Base-by-base conservation (phyloP, 2,797 vertebrate genomes). In the Allobates femoralis region DNA sequence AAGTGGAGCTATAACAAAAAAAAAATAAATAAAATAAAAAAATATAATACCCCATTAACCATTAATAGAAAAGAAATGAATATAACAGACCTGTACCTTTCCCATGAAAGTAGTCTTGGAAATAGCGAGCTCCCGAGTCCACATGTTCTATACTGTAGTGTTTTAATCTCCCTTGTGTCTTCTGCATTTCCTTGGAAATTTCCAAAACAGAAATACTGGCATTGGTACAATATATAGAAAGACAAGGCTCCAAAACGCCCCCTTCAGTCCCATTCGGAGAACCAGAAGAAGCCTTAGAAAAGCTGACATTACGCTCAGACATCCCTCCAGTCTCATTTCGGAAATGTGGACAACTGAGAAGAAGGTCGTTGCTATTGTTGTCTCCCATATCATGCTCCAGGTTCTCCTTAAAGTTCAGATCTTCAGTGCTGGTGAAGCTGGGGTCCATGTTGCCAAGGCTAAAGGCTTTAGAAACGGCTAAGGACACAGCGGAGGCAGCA, bases 311-410 rank as follows among this genome's bases (percentile, higher is more conserved):
- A 60, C 96, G 96, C 79, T 99, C 97, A 0, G 90, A 90, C 3
- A 93, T 90, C 14, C 97, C 96, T 0, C 97, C 97, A 0, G 95
- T 96, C 91, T 99, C 98, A 0, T 99, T 99, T n/a, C 97, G 95
- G 90, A 99, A 99, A 89, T 98, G 97, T 0, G 98, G 98, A 89
- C 98, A 99, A 92, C 95, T 97, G 53, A 98, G 96, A 69, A 99
- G 95, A 6, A 99, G 94, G 0, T 93, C 94, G 0, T 95, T 93
- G 90, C 95, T 94, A 74, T 90, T 93, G 90, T 92, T 81, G 0
- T 96, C 94, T 0, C 93, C 94, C 0, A 85, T 58, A 32, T 95
- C 95, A 1, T 90, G 92, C 26, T 91, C 95, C 90, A 89, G 84
- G 81, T 92, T 94, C 86, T 96, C 95, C 50, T 94, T 95, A 62